Evolutionary conservation across 1,140 invertebrate species (phyloP).

Genomic region (Sipha flava): DNA sequence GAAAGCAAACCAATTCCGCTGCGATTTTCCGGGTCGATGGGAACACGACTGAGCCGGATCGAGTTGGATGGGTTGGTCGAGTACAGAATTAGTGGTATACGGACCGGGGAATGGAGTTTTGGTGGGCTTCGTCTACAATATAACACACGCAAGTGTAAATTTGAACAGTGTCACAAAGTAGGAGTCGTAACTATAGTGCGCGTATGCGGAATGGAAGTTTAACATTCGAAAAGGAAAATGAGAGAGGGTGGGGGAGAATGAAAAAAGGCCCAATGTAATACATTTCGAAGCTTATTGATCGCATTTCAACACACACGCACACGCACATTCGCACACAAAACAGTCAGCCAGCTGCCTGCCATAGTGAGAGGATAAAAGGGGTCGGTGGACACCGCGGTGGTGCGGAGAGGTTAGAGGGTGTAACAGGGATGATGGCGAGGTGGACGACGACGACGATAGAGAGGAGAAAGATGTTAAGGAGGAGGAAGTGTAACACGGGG

Average conservation of each 20-base stretch:
- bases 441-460: neutral
- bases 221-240: neutral
- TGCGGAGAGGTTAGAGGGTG: neutral
- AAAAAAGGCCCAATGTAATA: neutral
- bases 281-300: slow-evolving; percentile 25
- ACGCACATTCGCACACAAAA: slow-evolving; percentile 7
- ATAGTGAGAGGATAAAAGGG: neutral
- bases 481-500: neutral
- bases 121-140: too few relatives aligned
- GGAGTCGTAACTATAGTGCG: too few relatives aligned
- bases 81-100: too few relatives aligned
- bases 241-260: neutral
- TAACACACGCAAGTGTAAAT: too few relatives aligned
- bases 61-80: too few relatives aligned
- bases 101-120: neutral
- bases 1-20: neutral
- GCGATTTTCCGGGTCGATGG: neutral
- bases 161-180: too few relatives aligned
- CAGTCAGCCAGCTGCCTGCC: slow-evolving; percentile 15
- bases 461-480: neutral
- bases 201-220: neutral
- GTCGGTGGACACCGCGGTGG: neutral
- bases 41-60: neutral
- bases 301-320: slow-evolving; percentile 10
- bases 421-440: neutral